Evolutionary conservation across 2,797 vertebrate genomes (phyloP).

Genomic region (Alectoris magna): DNA sequence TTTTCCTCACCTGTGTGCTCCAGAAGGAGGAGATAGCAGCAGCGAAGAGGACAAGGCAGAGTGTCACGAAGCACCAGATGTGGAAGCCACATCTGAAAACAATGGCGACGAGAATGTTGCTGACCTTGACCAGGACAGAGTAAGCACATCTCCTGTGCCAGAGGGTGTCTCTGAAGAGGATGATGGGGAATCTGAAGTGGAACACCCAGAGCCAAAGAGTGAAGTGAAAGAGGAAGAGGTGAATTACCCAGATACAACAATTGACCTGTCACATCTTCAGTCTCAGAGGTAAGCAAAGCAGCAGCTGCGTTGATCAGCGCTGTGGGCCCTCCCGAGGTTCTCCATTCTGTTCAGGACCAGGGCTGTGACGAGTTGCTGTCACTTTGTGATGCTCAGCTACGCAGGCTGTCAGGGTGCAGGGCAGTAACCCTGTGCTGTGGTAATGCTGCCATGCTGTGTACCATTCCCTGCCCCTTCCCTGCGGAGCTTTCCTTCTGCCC

Average conservation of each 20-base stretch:
- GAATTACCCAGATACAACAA: constrained; percentile 91
- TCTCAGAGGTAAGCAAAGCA: constrained; percentile 83
- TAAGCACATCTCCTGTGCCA: not conserved
- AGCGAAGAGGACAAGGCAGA: constrained; percentile 76
- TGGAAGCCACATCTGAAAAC: not conserved
- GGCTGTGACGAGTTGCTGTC: not conserved
- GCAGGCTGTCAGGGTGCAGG: not conserved
- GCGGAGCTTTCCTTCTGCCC: not conserved
- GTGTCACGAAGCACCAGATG: not conserved
- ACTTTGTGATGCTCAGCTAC: fast-evolving
- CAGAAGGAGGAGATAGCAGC: constrained; percentile 80
- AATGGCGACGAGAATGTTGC: not conserved
- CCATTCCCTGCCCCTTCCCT: fast-evolving
- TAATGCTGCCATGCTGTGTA: fast-evolving
- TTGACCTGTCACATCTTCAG: constrained; percentile 93
- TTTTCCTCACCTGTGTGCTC: not conserved
- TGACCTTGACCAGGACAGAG: constrained; percentile 15
- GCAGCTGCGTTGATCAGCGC: fast-evolving
- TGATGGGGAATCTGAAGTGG: constrained; percentile 36
- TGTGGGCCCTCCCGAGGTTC: not conserved
- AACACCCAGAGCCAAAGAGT: constrained; percentile 27
- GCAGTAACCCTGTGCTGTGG: not conserved
- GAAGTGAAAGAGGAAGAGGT: constrained; percentile 76
- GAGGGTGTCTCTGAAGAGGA: constrained; percentile 64
- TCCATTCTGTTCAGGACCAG: fast-evolving